Percentiles rank a stretch among this genome's conserved stretches.
phyloP scores from a whole-genome alignment of 2,797 vertebrate species.

The Glyptemys insculpta region DNA sequence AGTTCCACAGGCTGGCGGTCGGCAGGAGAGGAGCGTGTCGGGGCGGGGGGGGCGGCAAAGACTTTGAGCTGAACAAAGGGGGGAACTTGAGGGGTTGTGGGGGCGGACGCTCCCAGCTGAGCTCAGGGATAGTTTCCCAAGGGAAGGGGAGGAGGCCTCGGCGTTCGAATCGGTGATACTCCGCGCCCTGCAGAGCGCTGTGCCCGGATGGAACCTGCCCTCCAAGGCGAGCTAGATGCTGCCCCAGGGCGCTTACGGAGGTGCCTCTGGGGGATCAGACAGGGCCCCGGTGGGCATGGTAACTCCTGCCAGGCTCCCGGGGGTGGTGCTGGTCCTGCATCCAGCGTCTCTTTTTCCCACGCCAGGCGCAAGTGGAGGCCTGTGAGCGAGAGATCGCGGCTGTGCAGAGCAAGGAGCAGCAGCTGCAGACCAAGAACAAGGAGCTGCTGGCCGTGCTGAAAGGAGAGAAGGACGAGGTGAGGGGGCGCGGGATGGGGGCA shows the following conservation, averaged over 20 bases:
- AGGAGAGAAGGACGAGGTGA: not conserved
- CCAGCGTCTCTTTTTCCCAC: fast-evolving
- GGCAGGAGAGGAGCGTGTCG: not conserved
- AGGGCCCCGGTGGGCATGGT: not conserved
- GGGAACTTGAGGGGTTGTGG: too few species aligned
- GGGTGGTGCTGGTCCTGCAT: not conserved
- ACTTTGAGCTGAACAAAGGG: too few species aligned
- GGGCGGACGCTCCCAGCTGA: not conserved
- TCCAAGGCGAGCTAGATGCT: too few species aligned
- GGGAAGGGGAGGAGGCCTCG: not conserved
- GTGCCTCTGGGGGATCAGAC: too few species aligned
- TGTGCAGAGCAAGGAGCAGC: not conserved
- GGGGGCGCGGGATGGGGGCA: not conserved
- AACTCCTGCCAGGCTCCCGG: not conserved
- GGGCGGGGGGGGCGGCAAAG: not conserved
- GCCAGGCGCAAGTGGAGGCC: not conserved
- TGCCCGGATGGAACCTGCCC: not conserved
- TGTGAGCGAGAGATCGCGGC: not conserved
- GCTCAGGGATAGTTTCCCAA: not conserved
- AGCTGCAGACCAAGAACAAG: not conserved
- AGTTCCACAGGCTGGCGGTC: not conserved
- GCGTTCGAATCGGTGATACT: too few species aligned
- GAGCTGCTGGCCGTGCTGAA: not conserved
- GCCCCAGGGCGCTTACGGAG: not conserved
- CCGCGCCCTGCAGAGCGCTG: not conserved